phyloP scores from a whole-genome alignment of 2,797 vertebrate genomes.

The Sebastes itinus region DNA sequence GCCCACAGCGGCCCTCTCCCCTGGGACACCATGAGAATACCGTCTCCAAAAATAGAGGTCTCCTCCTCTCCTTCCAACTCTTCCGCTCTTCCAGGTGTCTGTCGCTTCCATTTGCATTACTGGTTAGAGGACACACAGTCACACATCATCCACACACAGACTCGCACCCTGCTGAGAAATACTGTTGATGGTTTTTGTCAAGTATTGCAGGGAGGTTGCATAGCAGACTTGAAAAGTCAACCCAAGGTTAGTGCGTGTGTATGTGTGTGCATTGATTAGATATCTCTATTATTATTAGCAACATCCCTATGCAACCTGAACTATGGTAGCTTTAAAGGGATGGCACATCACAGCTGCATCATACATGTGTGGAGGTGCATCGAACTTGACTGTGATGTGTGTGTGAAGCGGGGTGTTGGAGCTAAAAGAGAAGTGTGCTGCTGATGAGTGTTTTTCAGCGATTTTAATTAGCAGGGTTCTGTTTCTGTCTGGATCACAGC shows the following conservation, averaged over 20 bases:
- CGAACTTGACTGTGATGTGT: neutral
- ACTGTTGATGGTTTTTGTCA: slow-evolving; percentile 30
- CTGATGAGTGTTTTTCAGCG: slow-evolving; percentile 35
- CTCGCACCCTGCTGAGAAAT: slow-evolving; percentile 1
- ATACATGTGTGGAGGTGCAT: slow-evolving; percentile 26
- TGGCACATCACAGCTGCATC: slow-evolving; percentile 35
- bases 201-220: slow-evolving; percentile 41
- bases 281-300: slow-evolving; percentile 65
- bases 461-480: slow-evolving; percentile 39
- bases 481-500: slow-evolving; percentile 27
- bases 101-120: slow-evolving; percentile 29
- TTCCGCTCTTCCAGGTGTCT: slow-evolving; percentile 54
- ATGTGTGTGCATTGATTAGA: slow-evolving; percentile 56
- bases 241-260: slow-evolving; percentile 56
- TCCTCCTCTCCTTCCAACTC: slow-evolving; percentile 45
- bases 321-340: slow-evolving; percentile 18
- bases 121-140: slow-evolving; percentile 19
- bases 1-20: slow-evolving; percentile 59
- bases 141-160: slow-evolving; percentile 17
- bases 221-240: slow-evolving; percentile 55
- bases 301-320: slow-evolving; percentile 43
- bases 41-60: slow-evolving; percentile 75
- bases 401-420: slow-evolving; percentile 12
- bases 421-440: slow-evolving; percentile 32
- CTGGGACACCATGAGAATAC: slow-evolving; percentile 61